phyloP scores from a whole-genome alignment of 2,888 invertebrate species.

The Caenorhabditis plicata region DNA sequence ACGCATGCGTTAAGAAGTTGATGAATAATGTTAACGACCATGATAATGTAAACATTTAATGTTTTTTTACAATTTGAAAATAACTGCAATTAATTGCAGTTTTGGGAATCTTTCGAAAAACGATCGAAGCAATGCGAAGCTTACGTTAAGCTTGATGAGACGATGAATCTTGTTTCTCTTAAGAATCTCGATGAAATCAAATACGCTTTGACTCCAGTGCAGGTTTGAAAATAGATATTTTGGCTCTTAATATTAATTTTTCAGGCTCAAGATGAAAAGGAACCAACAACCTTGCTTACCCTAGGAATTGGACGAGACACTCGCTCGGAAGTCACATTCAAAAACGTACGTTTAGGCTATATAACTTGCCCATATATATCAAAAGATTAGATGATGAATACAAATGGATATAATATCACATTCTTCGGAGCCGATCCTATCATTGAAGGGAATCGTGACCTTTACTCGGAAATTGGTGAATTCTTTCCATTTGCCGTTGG shows the following conservation, averaged over 20 bases:
- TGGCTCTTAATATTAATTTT: neutral
- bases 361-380: neutral
- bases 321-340: neutral
- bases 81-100: too few species aligned
- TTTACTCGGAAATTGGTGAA: conserved; percentile 19
- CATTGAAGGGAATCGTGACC: conserved; percentile 15
- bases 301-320: neutral
- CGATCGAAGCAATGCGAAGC: too few species aligned
- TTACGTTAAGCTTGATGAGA: too few species aligned
- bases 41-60: too few species aligned
- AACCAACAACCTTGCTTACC: neutral
- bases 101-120: too few species aligned
- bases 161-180: neutral
- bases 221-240: neutral
- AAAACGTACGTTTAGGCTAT: neutral
- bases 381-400: conserved; percentile 11
- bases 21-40: too few species aligned
- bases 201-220: neutral
- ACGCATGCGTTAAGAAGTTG: too few species aligned
- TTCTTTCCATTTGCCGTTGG: conserved; percentile 35
- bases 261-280: neutral
- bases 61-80: too few species aligned
- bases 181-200: conserved; percentile 1
- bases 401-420: conserved; percentile 11
- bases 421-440: conserved; percentile 34